Conservation (phyloP, 2,888 invertebrate genomes). For the Sipha maydis region DNA sequence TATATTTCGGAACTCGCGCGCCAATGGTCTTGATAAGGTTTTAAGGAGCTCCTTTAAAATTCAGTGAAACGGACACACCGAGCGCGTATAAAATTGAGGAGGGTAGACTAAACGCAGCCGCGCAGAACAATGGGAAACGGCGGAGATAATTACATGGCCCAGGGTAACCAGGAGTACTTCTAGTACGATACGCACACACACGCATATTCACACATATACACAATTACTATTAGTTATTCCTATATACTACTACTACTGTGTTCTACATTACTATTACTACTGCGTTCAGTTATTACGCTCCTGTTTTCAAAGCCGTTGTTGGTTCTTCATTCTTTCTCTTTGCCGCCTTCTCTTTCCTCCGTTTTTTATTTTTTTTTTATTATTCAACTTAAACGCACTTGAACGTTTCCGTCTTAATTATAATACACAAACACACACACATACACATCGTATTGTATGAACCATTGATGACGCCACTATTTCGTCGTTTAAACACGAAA, state of each 20-base stretch:
- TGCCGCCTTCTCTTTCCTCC: not conserved
- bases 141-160: slow-evolving; percentile 52
- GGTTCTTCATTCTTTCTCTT: not conserved
- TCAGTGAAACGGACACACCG: not conserved
- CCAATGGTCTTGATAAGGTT: slow-evolving; percentile 38
- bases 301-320: not conserved
- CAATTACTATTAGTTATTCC: not conserved
- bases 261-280: not conserved
- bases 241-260: slow-evolving; percentile 9
- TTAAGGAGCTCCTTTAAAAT: not conserved
- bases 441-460: not conserved
- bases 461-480: not conserved
- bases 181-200: not conserved
- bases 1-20: not conserved
- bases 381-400: not conserved
- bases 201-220: not conserved
- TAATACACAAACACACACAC: not conserved
- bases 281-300: not conserved
- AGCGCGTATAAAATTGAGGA: not conserved
- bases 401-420: not conserved
- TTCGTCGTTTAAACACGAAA: not conserved
- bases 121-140: slow-evolving; percentile 54
- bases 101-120: slow-evolving; percentile 1
- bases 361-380: not conserved
- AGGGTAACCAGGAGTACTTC: slow-evolving; percentile 47